Evolutionary conservation across 2,797 vertebrate species (phyloP).

Genomic region (Cyprinella venusta): DNA sequence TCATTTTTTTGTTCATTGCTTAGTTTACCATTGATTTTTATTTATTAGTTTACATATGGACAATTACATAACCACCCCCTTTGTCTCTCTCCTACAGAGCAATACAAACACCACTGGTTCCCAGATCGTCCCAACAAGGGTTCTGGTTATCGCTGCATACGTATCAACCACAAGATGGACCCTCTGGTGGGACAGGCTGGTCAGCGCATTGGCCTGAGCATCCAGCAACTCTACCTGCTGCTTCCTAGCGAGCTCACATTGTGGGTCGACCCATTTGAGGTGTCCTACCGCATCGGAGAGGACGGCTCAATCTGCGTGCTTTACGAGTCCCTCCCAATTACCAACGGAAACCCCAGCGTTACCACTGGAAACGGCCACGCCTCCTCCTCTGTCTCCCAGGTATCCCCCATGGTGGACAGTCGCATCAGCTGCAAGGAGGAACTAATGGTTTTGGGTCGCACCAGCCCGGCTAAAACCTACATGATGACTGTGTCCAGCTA

Average conservation of each 20-base stretch:
- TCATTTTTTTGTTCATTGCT: neutral
- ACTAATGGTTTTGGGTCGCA: conserved; percentile 90
- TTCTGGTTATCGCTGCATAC: conserved; percentile 96
- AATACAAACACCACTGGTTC: conserved; percentile 98
- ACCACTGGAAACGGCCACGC: conserved; percentile 59
- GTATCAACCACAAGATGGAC: conserved; percentile 99
- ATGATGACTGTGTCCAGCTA: conserved; percentile 99
- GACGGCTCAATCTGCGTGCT: conserved; percentile 97
- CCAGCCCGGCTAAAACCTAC: conserved; percentile 96
- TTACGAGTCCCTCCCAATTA: conserved; percentile 87
- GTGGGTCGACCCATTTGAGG: conserved; percentile 98
- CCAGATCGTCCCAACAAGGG: conserved; percentile 93
- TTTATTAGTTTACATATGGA: neutral
- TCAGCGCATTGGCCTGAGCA: conserved; percentile 92
- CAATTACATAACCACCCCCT: neutral
- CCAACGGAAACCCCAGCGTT: conserved; percentile 46
- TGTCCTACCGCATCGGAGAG: conserved; percentile 95
- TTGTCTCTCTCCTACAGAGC: conserved; percentile 79
- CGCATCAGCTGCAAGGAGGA: conserved; percentile 99
- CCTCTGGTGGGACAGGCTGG: conserved; percentile 93
- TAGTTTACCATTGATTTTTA: neutral
- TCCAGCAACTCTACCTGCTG: conserved; percentile 94
- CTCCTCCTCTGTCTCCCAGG: conserved; percentile 59
- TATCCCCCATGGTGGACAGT: conserved; percentile 92
- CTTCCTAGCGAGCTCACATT: conserved; percentile 96